A percentile compares a stretch with the other conserved stretches of the same genome.
phyloP scores from a whole-genome alignment of 2,888 invertebrate species.

The Phengaris arion region DNA sequence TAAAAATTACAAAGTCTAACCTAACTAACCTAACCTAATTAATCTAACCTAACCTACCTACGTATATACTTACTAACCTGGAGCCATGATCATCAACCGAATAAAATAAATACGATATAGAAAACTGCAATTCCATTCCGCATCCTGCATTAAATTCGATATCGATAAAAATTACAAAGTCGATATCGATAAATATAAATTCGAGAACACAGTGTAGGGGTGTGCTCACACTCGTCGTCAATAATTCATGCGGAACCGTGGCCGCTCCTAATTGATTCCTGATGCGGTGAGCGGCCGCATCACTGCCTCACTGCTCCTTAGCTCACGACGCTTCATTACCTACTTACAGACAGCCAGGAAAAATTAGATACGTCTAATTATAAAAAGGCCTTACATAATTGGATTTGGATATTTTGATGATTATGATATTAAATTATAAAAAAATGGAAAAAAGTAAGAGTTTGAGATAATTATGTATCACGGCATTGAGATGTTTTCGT shows the following conservation, averaged over 20 bases:
- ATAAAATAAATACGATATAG: background rate
- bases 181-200: conserved; percentile 45
- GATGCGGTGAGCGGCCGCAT: conserved; percentile 75
- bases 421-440: no score
- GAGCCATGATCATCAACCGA: background rate
- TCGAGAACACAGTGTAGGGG: conserved; percentile 55
- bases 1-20: conserved; percentile 33
- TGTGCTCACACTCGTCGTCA: conserved; percentile 62
- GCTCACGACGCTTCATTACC: conserved; percentile 72
- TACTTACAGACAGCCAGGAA: conserved; percentile 48
- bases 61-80: no score
- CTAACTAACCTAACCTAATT: no score
- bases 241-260: conserved; percentile 76
- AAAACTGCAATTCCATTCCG: background rate
- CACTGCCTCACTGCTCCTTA: conserved; percentile 69
- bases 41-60: no score
- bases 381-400: conserved; percentile 18
- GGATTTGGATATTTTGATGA: background rate
- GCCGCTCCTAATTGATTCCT: conserved; percentile 78
- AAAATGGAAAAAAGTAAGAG: no score
- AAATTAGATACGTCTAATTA: conserved; percentile 37
- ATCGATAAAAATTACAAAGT: conserved; percentile 33
- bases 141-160: background rate
- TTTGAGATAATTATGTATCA: no score
- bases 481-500: no score